Base-by-base conservation (phyloP, 2,113 vertebrate species). In the Benitochromis conjunctus region DNA sequence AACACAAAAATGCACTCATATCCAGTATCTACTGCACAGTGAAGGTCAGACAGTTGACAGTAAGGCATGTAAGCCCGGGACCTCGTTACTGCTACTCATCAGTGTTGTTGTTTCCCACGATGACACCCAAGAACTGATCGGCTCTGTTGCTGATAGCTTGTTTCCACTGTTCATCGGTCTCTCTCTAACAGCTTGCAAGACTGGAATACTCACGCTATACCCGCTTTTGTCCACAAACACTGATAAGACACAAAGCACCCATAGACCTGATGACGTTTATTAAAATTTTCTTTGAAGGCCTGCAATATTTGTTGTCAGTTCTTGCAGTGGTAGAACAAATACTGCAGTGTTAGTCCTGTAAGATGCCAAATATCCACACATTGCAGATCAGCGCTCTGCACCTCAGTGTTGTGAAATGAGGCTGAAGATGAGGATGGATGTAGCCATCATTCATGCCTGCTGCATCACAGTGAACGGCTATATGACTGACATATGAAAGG, bases 401-500 rank as follows among this genome's bases (percentile, higher is more conserved):
- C 41, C 69, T 56, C 41, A 12, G 48, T 56, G 87, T 9, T 55
- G 69, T 81, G 78, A 86, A 87, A 82, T 1, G 34, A 88, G 54
- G 78, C 77, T 13, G 58, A 34, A 60, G 14, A 82, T 76, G 11
- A 62, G 31, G 83, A 46, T 21, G 24, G 79, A 88, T 78, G 87
- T 24, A 83, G 66, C 54, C 58, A 36, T 87, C 79, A 83, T 71
- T 89, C 82, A 58, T 3, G 29, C 80, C 51, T 51, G 10, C 34
- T 55, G 58, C 71, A 21, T 41, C 48, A 3, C 56, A 36, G 48
- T 12, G 36, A 18, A 24, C n/a, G 69, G 82, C 57, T 69, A 26
- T 77, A 90, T 88, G 87, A 94, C 7, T 91, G 91, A 89, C 90
- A 80, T 21, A 79, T 89, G 78, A 89, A 93, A 93, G 79, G 16